Base-by-base conservation (phyloP, 2,888 invertebrate genomes). In the Sinotaia quadrata region DNA sequence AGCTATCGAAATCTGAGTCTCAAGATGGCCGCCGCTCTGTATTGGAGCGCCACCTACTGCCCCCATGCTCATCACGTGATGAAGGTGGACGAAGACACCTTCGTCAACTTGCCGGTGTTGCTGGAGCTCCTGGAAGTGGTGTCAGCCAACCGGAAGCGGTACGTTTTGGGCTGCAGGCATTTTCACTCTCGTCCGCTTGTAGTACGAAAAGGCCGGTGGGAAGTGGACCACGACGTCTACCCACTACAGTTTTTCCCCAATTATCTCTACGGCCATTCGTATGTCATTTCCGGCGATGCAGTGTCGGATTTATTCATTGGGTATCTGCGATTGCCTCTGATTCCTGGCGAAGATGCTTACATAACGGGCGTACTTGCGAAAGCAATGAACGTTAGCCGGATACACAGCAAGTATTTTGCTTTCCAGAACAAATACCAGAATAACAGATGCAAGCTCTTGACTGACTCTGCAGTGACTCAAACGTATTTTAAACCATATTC, bases 61-160 rank as follows among this genome's bases (percentile, higher is more conserved):
- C 54, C 54, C 2, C 27, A 31, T 1, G 54, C 29, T 24, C 54
- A 24, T 15, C 54, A 54, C 54, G 54, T 54, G 54, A n/a, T 54
- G 24, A 54, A 54, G 27, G 54, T 54, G 12, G 54, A 54, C 54
- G 29, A 31, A 18, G 54, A 54, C 54, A 54, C 54, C 10, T 54
- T 54, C 54, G 29, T 54, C 27, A 54, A 54, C 54, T 18, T 54
- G 27, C n/a, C 27, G 31, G 3, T 29, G 54, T 18, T 54, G 54
- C 18, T 27, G 5, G 8, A 2, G 27, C 31, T 54, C 12, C 54
- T 54, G 18, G 18, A 24, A 54, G 31, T 27, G 8, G 27, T 54
- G 2, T 31, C 54, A 10, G 8, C 24, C 54, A n/a, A 1, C 2
- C 18, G 24, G n/a, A 18, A 18, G 47, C 8, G 47, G 7, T 47